Conservation (phyloP, 2,888 invertebrate genomes). For the Heliconius ethilla region DNA sequence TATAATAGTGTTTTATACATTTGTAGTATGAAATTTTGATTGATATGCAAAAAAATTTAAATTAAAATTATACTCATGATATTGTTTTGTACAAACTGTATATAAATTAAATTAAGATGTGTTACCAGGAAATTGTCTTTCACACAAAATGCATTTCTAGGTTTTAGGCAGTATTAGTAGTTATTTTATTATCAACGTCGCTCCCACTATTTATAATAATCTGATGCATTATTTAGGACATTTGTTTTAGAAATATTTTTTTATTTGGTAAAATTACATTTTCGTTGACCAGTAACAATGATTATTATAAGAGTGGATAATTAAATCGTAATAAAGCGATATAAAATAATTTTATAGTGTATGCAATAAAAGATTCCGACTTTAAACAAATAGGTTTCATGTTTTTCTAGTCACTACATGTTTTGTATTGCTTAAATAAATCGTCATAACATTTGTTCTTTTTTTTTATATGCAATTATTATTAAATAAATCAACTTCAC, state of each 20-base stretch:
- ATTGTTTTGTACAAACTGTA: conserved; percentile 49
- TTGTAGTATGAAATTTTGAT: conserved; percentile 8
- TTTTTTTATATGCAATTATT: conserved; percentile 30
- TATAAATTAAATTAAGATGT: conserved; percentile 45
- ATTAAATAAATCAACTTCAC: background rate
- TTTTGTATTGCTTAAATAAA: conserved; percentile 78
- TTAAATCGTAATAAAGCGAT: conserved; percentile 42
- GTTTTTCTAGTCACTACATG: conserved; percentile 78
- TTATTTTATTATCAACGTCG: conserved; percentile 24
- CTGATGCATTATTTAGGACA: background rate
- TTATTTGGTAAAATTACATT: background rate
- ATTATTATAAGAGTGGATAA: conserved; percentile 25
- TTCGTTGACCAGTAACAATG: background rate
- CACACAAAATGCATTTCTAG: conserved; percentile 49
- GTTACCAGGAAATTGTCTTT: conserved; percentile 47
- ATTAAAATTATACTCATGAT: conserved; percentile 13
- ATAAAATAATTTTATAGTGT: conserved; percentile 39
- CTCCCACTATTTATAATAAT: conserved; percentile 11
- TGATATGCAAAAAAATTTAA: background rate
- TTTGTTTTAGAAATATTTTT: background rate
- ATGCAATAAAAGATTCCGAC: conserved; percentile 40
- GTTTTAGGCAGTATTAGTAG: conserved; percentile 45
- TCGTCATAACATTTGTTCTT: conserved; percentile 56
- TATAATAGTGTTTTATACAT: conserved; percentile 9
- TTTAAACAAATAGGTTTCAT: conserved; percentile 35